Conservation (phyloP, 2,113 vertebrate genomes). For the Hippocampus abdominalis region DNA sequence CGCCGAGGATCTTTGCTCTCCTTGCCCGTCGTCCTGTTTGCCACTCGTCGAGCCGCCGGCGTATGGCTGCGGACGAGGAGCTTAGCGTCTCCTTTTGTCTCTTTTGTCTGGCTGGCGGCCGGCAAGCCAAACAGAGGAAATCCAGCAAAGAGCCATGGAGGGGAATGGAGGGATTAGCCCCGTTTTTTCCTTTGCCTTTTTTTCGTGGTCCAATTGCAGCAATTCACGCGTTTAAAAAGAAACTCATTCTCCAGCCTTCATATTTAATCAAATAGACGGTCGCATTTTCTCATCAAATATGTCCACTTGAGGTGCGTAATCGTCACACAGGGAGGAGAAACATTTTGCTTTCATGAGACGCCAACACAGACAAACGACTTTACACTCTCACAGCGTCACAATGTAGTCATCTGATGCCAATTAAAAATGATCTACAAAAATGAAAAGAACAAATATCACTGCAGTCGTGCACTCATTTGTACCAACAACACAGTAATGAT, state of each 20-base stretch:
- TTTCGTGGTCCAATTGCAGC: not conserved
- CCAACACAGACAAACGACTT: not conserved
- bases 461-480: too few relatives aligned
- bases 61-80: not conserved
- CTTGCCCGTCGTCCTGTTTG: not conserved
- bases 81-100: not conserved
- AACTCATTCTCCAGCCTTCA: not conserved
- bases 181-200: not conserved
- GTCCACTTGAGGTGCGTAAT: not conserved
- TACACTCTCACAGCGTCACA: not conserved
- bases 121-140: conserved; percentile 1
- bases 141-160: conserved; percentile 2
- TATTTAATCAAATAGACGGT: not conserved
- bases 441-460: too few relatives aligned
- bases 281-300: not conserved
- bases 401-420: not conserved
- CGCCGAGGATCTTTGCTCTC: too few relatives aligned
- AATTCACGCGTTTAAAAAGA: not conserved
- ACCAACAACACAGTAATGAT: too few relatives aligned
- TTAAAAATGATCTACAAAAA: not conserved
- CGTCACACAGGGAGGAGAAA: not conserved
- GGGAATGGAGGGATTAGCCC: not conserved
- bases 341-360: not conserved
- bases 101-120: not conserved
- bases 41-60: not conserved